Percentiles rank a stretch among this genome's conserved stretches.
Conservation (phyloP, 2,888 invertebrate genomes). For the Caenorhabditis sinica region DNA sequence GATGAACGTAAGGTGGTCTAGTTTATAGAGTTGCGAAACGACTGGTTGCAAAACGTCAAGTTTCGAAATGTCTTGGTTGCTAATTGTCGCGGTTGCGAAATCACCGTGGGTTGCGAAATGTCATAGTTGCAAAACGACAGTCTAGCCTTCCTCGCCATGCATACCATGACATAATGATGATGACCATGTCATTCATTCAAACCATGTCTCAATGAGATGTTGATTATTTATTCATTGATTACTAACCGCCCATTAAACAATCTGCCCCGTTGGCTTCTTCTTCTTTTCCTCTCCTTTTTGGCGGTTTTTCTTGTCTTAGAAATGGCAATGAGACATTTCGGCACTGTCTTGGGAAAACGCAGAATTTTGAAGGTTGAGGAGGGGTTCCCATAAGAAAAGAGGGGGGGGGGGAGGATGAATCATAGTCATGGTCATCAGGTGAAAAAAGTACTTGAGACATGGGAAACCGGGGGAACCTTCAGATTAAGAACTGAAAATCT, state of each 20-base stretch:
- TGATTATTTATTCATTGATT: constrained; percentile 64
- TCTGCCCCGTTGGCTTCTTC: neutral
- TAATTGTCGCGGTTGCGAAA: too few species aligned
- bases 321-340: constrained; percentile 65
- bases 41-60: too few species aligned
- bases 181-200: constrained; percentile 4
- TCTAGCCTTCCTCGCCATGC: neutral
- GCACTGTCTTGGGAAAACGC: constrained; percentile 37
- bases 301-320: neutral
- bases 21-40: too few species aligned
- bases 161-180: neutral
- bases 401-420: constrained; percentile 30
- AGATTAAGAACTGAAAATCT: neutral
- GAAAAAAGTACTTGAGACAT: neutral
- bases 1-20: too few species aligned
- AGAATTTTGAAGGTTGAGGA: neutral
- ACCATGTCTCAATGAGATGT: neutral
- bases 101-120: too few species aligned
- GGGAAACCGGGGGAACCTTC: too few species aligned
- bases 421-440: constrained; percentile 36
- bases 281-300: constrained; percentile 1
- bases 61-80: too few species aligned
- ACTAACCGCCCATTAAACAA: constrained; percentile 46
- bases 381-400: constrained; percentile 35
- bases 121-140: neutral